A percentile compares a stretch with the other conserved stretches of the same genome.
Conservation (phyloP, 2,797 vertebrate species). For the Ficedula albicollis region DNA sequence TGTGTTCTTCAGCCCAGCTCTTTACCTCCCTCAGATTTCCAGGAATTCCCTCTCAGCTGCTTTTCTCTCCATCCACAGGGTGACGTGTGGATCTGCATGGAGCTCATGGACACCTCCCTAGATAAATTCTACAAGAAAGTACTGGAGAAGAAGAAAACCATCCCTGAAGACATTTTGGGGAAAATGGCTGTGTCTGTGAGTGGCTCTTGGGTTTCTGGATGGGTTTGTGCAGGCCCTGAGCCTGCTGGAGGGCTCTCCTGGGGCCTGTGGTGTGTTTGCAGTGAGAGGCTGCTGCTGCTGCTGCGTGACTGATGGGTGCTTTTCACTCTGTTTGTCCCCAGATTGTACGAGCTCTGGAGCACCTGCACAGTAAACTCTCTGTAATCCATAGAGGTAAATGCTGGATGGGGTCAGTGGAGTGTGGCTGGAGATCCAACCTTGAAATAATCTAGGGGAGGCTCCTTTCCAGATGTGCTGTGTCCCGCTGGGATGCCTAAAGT, state of each 20-base stretch:
- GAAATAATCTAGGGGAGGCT: not conserved
- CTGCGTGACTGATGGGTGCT: not conserved
- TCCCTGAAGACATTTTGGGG: constrained; percentile 81
- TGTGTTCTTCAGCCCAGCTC: not conserved
- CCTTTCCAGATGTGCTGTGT: not conserved
- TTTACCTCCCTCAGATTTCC: not conserved
- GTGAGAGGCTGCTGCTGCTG: not conserved
- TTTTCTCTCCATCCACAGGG: constrained; percentile 44
- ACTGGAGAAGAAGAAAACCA: constrained; percentile 77
- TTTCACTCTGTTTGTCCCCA: constrained; percentile 14
- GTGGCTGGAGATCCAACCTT: not conserved
- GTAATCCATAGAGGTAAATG: constrained; percentile 80
- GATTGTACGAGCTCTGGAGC: constrained; percentile 82
- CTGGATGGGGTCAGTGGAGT: not conserved
- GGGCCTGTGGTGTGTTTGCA: not conserved
- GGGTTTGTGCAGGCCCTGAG: not conserved
- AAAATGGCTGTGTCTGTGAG: constrained; percentile 82
- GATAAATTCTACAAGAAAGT: constrained; percentile 85
- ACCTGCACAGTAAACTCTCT: constrained; percentile 82
- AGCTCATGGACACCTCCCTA: constrained; percentile 82
- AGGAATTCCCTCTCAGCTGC: not conserved
- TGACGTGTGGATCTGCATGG: constrained; percentile 84
- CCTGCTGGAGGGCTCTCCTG: not conserved
- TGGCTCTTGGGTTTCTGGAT: not conserved
- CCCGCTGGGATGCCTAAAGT: not conserved